Base-by-base conservation (phyloP, 2,113 vertebrate species). In the Salminus brasiliensis region DNA sequence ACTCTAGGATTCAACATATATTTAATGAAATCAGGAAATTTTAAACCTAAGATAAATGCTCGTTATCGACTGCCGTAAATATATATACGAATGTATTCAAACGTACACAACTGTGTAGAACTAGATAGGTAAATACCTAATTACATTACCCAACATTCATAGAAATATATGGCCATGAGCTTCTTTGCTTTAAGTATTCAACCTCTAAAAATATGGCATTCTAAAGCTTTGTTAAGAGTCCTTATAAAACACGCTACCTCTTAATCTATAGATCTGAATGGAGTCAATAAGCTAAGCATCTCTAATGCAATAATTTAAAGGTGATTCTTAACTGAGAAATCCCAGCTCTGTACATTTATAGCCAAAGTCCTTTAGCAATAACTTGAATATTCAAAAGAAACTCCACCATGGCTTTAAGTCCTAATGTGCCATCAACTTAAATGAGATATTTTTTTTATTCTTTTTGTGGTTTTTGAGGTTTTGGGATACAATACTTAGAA, bases 261-360 rank as follows among this genome's bases (percentile, higher is more conserved):
- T 32, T 27, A 65, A 77, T 62, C 78, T 80, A 83, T 41, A 62
- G 69, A 65, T 72, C 70, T 39, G 62, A 30, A 52, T 66, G 49
- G 34, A 53, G n/a, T 75, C 59, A 77, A 43, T 69, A 36, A 70
- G 74, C 78, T 74, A 78, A 78, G 30, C 47, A 30, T 90, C 90
- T 93, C 93, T 93, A 92, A 95, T 93, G 93, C 93, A 95, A 94
- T 93, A 94, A 94, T 91, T 94, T 90, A 89, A 81, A 78, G 9
- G 16, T 18, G 59, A 78, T 81, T 80, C 74, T 36, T 78, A 53
- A 78, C 55, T 63, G 71, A 72, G 34, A 78, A 76, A 75, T 76
- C 59, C 41, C 55, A 71, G 67, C 69, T 75, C 67, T 68, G 78
- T 77, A 83, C 74, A 76, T 76, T 79, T 81, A 79, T 47, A 67